Conservation (phyloP, 2,888 invertebrate species). For the Acrobasis repandana region DNA sequence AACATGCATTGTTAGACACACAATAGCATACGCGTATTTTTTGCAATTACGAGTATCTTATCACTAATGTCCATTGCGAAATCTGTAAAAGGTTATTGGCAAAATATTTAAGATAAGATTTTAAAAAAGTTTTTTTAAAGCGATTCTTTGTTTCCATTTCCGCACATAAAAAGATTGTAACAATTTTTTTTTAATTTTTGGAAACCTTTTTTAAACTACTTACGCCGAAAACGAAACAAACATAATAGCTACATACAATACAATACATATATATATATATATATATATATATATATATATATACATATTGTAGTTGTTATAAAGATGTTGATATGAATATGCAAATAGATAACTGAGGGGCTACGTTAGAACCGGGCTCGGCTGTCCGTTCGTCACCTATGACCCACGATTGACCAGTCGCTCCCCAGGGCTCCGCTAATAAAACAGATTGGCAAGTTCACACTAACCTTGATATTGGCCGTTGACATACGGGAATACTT, state of each 20-base stretch:
- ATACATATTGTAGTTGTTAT: neutral
- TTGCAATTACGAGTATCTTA: neutral
- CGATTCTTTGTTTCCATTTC: neutral
- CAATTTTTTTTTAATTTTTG: neutral
- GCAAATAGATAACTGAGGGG: constrained; percentile 47
- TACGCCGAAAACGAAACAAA: no score
- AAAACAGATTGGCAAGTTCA: constrained; percentile 56
- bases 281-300: neutral
- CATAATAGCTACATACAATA: no score
- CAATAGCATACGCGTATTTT: constrained; percentile 8
- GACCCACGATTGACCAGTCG: constrained; percentile 75
- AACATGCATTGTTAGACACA: neutral
- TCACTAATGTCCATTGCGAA: neutral
- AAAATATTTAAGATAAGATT: constrained; percentile 10
- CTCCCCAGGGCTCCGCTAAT: constrained; percentile 66
- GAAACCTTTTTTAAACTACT: neutral
- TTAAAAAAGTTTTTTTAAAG: neutral
- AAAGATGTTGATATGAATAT: constrained; percentile 52
- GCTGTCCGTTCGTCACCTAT: constrained; percentile 77
- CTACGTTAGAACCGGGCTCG: constrained; percentile 35
- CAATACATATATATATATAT: no score
- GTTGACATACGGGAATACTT: constrained; percentile 13
- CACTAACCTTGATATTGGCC: constrained; percentile 46
- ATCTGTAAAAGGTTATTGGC: neutral
- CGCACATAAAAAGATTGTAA: neutral